Evolutionary conservation across 2,797 vertebrate species (phyloP), one percentile per base, ranked within the genome.

Genomic region (Adrianichthys oophorus): DNA sequence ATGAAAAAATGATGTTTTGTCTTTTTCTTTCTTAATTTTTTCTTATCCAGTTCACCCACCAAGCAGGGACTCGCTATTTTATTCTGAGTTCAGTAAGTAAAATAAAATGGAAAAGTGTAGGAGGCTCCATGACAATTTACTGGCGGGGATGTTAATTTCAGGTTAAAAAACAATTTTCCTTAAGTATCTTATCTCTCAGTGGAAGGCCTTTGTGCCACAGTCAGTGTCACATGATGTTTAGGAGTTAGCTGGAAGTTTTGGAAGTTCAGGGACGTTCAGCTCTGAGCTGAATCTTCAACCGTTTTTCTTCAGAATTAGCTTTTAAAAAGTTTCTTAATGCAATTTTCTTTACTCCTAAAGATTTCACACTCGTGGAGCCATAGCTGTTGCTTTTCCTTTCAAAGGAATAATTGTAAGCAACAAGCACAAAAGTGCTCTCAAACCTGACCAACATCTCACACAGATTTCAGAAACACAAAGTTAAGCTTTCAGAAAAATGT

Each of bases 201-300:
- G 32, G 8, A 32, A 62, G 37, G 1, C 15, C 7, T 48, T 12
- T 24, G 18, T 2, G 4, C 29, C 17, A 62, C 8, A 32, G 32
- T 26, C 32, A 10, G 2, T 41, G 54, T 78, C 66, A 80, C 66
- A 68, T 72, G 65, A 68, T 57, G 43, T 12, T 3, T 2, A 4
- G 23, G 15, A 52, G 26, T 7, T 45, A 41, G n/a, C 41, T 16
- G n/a, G 19, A 59, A 16, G 52, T 49, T 43, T 44, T 26, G 26
- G 70, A 48, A 13, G 0, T 43, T 60, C 15, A 16, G n/a, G 4
- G 44, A 5, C 42, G 2, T 7, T 19, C 19, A 50, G 37, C 17
- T 46, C 32, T 12, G 32, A 32, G 32, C 32, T 12, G 1, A 32
- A 32, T 32, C 32, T 13, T 32, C 32, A 3, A 12, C 32, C 3